Percentiles rank a stretch among this genome's conserved stretches.
Conservation (phyloP, 2,797 vertebrate species). For the Lepus oiostolus region DNA sequence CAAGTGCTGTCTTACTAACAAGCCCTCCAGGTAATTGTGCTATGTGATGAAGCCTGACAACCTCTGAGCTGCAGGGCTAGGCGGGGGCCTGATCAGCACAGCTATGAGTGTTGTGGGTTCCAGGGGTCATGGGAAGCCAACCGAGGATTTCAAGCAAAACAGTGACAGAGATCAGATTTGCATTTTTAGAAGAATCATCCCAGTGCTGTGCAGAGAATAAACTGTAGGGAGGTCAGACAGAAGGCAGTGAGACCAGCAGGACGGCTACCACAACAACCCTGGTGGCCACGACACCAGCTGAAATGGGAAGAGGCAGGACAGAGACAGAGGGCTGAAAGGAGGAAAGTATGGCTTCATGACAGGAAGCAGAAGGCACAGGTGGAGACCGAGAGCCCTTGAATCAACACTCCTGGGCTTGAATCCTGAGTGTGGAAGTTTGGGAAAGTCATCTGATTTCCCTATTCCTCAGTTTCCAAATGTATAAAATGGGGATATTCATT, state of each 20-base stretch:
- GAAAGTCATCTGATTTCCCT: not conserved
- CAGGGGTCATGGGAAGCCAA: not conserved
- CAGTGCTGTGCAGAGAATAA: not conserved
- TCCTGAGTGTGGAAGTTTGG: not conserved
- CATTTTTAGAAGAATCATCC: not conserved
- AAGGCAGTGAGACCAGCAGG: not conserved
- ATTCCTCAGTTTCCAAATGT: slow-evolving; percentile 11
- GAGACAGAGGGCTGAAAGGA: not conserved
- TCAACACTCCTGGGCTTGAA: not conserved
- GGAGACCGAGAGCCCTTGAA: not conserved
- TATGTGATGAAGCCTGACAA: not conserved
- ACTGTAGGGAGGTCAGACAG: not conserved
- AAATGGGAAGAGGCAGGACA: not conserved
- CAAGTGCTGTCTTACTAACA: not conserved
- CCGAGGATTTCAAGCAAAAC: not conserved
- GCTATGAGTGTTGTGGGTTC: not conserved
- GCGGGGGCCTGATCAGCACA: not conserved
- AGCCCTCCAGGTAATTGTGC: not conserved
- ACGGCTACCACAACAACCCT: not conserved
- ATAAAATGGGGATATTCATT: not conserved
- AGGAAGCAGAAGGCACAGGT: not conserved
- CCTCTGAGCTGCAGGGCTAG: not conserved
- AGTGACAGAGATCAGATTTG: not conserved
- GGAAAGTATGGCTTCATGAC: not conserved
- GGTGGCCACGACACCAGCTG: not conserved